Evolutionary conservation across 2,888 invertebrate species (phyloP).

Genomic region (Stenodera caucasica): DNA sequence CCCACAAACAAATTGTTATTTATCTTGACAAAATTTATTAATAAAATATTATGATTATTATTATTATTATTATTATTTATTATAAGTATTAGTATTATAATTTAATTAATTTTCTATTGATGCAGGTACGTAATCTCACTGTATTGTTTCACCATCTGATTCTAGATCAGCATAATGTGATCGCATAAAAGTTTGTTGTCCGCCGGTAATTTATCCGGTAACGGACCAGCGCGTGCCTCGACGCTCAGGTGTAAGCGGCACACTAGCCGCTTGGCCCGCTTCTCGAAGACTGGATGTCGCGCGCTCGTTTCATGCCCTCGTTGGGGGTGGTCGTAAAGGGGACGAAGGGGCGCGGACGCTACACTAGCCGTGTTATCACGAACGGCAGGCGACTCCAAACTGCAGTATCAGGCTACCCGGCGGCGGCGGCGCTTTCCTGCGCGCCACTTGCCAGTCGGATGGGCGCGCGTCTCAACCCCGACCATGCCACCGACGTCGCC

Average conservation of each 20-base stretch:
- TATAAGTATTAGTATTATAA: slow-evolving; percentile 19
- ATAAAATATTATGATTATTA: not conserved
- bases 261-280: slow-evolving; percentile 55
- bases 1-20: not conserved
- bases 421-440: slow-evolving; percentile 51
- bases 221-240: slow-evolving; percentile 31
- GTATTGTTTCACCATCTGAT: slow-evolving; percentile 29
- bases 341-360: slow-evolving; percentile 47
- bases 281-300: slow-evolving; percentile 54
- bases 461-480: slow-evolving; percentile 38
- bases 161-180: slow-evolving; percentile 43
- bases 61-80: not conserved
- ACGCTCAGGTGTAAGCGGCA: slow-evolving; percentile 34
- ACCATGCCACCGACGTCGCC: slow-evolving; percentile 31
- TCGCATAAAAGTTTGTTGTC: slow-evolving; percentile 15
- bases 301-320: slow-evolving; percentile 51
- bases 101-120: slow-evolving; percentile 15
- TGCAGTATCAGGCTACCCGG: slow-evolving; percentile 32
- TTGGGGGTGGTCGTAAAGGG: slow-evolving; percentile 45
- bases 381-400: slow-evolving; percentile 53
- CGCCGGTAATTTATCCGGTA: slow-evolving; percentile 16
- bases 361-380: slow-evolving; percentile 50
- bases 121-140: slow-evolving; percentile 44
- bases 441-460: slow-evolving; percentile 43
- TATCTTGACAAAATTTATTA: not conserved